A percentile compares a stretch with the other conserved stretches of the same genome.
These are phyloP conservation scores for Syngnathus scovelli DNA, from an alignment of 2,113 vertebrate genomes.

Conservation along the genomic window DNA sequence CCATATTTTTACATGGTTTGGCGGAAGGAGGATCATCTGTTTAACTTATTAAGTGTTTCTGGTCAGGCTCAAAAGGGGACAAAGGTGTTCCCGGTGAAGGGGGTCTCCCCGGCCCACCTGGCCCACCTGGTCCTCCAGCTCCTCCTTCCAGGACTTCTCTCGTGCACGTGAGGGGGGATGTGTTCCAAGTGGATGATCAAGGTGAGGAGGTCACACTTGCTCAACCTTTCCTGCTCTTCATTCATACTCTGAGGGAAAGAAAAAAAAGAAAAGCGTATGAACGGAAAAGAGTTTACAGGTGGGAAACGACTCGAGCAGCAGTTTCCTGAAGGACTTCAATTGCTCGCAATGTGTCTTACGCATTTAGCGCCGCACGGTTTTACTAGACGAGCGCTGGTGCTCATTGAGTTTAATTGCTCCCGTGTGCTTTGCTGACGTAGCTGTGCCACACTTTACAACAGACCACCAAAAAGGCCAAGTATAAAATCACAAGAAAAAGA, in stretches of 20 bases:
- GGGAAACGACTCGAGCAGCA: slow-evolving; percentile 4
- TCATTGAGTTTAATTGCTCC: slow-evolving; percentile 50
- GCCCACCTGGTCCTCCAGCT: slow-evolving; percentile 75
- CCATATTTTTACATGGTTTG: background rate
- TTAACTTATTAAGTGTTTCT: background rate
- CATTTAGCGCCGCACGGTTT: slow-evolving; percentile 19
- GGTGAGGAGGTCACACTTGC: slow-evolving; percentile 64
- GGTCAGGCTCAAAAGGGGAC: slow-evolving; percentile 69
- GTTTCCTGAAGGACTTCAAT: slow-evolving; percentile 6
- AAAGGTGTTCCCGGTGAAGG: slow-evolving; percentile 78
- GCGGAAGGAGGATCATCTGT: background rate
- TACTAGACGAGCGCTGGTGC: slow-evolving; percentile 30
- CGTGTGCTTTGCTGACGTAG: slow-evolving; percentile 36
- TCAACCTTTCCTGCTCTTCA: slow-evolving; percentile 12
- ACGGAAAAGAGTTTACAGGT: slow-evolving; percentile 30
- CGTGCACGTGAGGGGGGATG: slow-evolving; percentile 70
- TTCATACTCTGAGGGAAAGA: slow-evolving; percentile 24
- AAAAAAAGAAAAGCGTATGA: slow-evolving; percentile 12
- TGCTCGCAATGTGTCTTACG: slow-evolving; percentile 9
- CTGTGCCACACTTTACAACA: slow-evolving; percentile 45
- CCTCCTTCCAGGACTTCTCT: slow-evolving; percentile 13
- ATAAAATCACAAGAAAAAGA: slow-evolving; percentile 1
- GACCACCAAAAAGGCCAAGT: slow-evolving; percentile 18
- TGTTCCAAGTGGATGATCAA: slow-evolving; percentile 77
- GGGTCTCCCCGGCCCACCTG: slow-evolving; percentile 76